Base-by-base conservation (phyloP, 2,888 invertebrate species). In the Cephus pygmeus region DNA sequence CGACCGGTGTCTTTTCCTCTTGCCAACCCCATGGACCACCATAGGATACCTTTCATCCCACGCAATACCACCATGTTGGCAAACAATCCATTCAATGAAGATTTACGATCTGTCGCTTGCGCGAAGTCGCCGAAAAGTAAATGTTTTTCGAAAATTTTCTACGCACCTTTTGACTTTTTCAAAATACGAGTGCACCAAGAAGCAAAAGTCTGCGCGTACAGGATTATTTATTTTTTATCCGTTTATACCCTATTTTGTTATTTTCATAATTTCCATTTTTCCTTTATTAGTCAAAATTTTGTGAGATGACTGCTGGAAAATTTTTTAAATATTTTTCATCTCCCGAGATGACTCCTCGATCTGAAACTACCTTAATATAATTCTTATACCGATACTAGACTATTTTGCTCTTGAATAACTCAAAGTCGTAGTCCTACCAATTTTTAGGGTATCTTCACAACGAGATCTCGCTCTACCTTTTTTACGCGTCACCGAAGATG, bases 381-480 rank as follows among this genome's bases (percentile, higher is more conserved):
- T 56, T 56, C 56, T 56, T 23, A 23, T 56, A 23, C 23, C 56
- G 23, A 56, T 56, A 23, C 15, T 23, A 40, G 23, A 40, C 85
- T 87, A 78, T 80, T 87, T 87, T 87, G 87, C 87, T 87, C 87
- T 78, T 87, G 86, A 87, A 87, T 87, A 81, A 83, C 80, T 84
- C 82, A 86, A 86, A 87, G 87, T 85, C 80, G 75, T n/a, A 31
- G 74, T 34, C 35, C 34, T 35, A 33, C 34, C 23, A 35, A 74
- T 35, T 33, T 31, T 74, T 34, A 34, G 15, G 79, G 71, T 34
- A 12, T 71, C 71, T 71, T 31, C 71, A 34, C 71, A 56, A 56
- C 56, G 56, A 23, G 56, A 23, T 56, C 56, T 23, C 23, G 56
- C 9, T 56, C 11, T 71, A 33, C 71, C 71, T 12, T 34, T 34